These are phyloP conservation scores for Mizuhopecten yessoensis DNA, from an alignment of 1,140 invertebrate species.

Conservation along the genomic window DNA sequence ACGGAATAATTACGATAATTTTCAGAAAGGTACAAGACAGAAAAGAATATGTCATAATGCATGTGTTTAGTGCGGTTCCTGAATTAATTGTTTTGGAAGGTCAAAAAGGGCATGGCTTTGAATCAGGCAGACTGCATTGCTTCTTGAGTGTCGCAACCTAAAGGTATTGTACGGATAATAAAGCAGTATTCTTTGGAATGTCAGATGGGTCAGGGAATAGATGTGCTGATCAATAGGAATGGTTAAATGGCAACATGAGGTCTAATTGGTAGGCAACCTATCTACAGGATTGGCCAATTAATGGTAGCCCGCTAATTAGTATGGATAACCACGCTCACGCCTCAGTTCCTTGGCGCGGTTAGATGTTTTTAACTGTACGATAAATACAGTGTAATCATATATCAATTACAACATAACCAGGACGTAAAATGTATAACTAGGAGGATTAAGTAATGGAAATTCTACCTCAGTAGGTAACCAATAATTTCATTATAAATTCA, in stretches of 20 bases:
- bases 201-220: not conserved
- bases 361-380: not conserved
- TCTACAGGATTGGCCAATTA: conserved; percentile 7
- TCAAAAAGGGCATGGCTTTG: not conserved
- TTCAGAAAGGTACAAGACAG: not conserved
- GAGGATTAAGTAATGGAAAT: too few relatives aligned
- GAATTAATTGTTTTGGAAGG: not conserved
- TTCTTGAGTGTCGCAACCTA: not conserved
- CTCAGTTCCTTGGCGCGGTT: not conserved
- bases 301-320: not conserved
- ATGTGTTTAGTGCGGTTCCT: not conserved
- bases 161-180: not conserved
- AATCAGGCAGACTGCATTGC: not conserved
- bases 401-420: too few relatives aligned
- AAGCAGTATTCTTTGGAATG: not conserved
- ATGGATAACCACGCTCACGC: not conserved
- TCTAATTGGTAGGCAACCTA: not conserved
- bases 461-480: too few relatives aligned
- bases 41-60: not conserved
- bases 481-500: too few relatives aligned
- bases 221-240: not conserved
- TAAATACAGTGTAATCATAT: not conserved
- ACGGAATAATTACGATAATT: conserved; percentile 12
- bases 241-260: conserved; percentile 8
- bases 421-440: too few relatives aligned